Conservation (phyloP, 2,888 invertebrate genomes). For the Agriopis aurantiaria region DNA sequence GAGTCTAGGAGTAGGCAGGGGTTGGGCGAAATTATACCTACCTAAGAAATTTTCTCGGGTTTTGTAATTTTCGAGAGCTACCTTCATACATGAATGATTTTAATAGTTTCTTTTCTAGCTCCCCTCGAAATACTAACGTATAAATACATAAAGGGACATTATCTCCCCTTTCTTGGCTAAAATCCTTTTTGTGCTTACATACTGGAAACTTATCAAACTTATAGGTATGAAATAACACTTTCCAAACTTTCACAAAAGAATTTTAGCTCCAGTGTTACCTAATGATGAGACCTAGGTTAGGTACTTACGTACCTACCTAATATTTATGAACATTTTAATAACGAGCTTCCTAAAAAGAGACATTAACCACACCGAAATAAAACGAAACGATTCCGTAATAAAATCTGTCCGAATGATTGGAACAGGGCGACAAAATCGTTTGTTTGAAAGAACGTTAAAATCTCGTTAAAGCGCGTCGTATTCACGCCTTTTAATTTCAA, state of each 20-base stretch:
- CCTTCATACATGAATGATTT: not conserved
- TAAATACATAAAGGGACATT: not conserved
- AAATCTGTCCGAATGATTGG: slow-evolving; percentile 60
- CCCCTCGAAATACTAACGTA: not conserved
- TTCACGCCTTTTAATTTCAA: slow-evolving; percentile 50
- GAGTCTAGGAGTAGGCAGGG: too few relatives aligned
- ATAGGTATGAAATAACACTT: slow-evolving; percentile 8
- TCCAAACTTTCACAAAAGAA: not conserved
- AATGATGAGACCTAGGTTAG: too few relatives aligned
- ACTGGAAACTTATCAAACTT: slow-evolving; percentile 15
- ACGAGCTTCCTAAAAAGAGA: slow-evolving; percentile 22
- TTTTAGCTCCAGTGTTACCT: not conserved
- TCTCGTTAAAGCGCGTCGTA: slow-evolving; percentile 53
- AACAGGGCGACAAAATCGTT: slow-evolving; percentile 59
- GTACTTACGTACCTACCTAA: not conserved
- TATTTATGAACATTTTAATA: slow-evolving; percentile 18
- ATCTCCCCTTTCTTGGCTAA: not conserved
- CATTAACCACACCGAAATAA: slow-evolving; percentile 48
- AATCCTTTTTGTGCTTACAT: not conserved
- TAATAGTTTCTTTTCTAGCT: not conserved
- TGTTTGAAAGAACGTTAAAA: slow-evolving; percentile 61
- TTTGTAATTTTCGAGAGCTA: not conserved
- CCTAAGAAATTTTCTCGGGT: not conserved
- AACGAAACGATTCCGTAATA: slow-evolving; percentile 53
- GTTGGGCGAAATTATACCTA: too few relatives aligned